Conservation (phyloP, 1,140 invertebrate species). For the Trigoniulus corallinus region DNA sequence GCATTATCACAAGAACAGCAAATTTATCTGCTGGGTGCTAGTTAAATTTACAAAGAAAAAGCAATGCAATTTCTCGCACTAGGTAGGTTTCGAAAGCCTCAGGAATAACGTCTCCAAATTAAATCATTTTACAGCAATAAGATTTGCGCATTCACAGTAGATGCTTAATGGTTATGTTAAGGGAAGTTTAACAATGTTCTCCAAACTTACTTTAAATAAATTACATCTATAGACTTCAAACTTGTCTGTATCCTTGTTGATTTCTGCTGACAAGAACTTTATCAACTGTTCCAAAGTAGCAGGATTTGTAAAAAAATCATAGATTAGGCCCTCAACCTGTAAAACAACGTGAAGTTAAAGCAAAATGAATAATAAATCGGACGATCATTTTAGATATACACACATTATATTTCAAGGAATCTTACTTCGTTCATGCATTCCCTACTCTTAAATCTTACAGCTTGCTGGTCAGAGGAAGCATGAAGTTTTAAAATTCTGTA, state of each 20-base stretch:
- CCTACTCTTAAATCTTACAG: constrained; percentile 29
- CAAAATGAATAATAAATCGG: background rate
- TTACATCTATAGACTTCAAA: constrained; percentile 46
- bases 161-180: too few species aligned
- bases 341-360: constrained; percentile 2
- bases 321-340: constrained; percentile 40
- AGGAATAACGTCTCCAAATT: too few species aligned
- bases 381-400: background rate
- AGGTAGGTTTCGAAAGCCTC: too few species aligned
- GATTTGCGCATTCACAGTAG: too few species aligned
- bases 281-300: constrained; percentile 55
- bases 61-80: background rate
- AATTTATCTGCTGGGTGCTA: too few species aligned
- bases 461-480: constrained; percentile 43
- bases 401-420: background rate
- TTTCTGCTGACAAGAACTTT: constrained; percentile 59
- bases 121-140: too few species aligned
- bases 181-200: background rate
- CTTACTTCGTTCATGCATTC: constrained; percentile 31
- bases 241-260: constrained; percentile 67
- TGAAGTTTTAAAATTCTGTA: constrained; percentile 34
- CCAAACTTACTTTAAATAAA: constrained; percentile 48
- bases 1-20: too few species aligned
- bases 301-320: constrained; percentile 47
- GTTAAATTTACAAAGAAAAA: too few species aligned